Percentiles rank a stretch among this genome's conserved stretches.
Evolutionary conservation across 2,888 invertebrate genomes (phyloP).

Genomic region (Lamproptera curius): DNA sequence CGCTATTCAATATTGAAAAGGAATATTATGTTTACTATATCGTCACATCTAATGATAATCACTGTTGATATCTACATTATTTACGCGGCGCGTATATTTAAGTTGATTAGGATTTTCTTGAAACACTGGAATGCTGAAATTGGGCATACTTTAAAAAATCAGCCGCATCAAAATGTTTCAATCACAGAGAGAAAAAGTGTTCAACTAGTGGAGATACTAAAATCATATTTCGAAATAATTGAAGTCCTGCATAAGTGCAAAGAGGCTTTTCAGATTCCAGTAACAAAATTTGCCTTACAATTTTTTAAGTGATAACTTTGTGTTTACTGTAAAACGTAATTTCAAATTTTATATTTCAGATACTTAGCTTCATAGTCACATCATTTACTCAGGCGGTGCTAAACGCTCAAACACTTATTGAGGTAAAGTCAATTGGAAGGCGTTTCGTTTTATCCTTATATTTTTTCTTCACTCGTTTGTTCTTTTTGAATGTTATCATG

Average conservation of each 20-base stretch:
- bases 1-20: no score
- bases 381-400: not conserved
- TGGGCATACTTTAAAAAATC: not conserved
- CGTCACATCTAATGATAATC: no score
- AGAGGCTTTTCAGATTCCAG: not conserved
- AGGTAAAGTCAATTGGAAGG: not conserved
- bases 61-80: no score
- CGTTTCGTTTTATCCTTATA: no score
- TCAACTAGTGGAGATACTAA: not conserved
- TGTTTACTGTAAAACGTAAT: not conserved
- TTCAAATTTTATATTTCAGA: not conserved
- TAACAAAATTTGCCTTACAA: not conserved
- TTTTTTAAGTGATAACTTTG: no score
- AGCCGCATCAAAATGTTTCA: not conserved
- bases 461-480: no score
- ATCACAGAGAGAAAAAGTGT: not conserved
- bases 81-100: no score
- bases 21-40: no score
- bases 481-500: no score
- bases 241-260: not conserved
- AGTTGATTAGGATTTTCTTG: no score
- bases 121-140: conserved; percentile 1
- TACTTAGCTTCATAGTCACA: not conserved
- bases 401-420: conserved; percentile 8
- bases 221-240: not conserved